phyloP scores from a whole-genome alignment of 2,797 vertebrate genomes.

The Lepilemur septentrionalis region DNA sequence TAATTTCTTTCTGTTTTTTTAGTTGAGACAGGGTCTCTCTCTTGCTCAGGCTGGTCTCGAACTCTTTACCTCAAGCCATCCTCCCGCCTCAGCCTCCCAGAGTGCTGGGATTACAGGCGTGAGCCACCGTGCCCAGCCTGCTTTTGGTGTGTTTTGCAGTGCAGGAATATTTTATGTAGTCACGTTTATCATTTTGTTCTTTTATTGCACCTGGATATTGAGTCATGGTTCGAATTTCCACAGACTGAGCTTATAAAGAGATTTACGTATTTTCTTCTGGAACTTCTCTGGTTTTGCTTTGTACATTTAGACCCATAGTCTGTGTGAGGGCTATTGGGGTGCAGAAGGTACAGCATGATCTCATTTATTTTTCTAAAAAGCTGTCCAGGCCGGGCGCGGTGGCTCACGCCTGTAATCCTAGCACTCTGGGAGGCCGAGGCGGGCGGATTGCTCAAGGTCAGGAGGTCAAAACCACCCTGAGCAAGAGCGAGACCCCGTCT shows the following conservation, averaged over 20 bases:
- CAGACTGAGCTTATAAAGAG: not conserved
- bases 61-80: too few species aligned
- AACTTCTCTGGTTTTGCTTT: not conserved
- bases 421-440: too few species aligned
- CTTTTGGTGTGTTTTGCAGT: not conserved
- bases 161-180: not conserved
- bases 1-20: too few species aligned
- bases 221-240: not conserved
- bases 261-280: not conserved
- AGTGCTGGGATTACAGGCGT: too few species aligned
- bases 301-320: not conserved
- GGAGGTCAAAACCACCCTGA: too few species aligned
- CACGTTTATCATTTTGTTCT: not conserved
- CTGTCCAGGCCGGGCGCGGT: not conserved
- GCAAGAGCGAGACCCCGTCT: too few species aligned
- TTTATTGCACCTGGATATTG: not conserved
- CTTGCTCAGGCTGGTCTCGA: too few species aligned
- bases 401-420: too few species aligned
- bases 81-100: too few species aligned
- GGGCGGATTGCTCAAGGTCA: too few species aligned
- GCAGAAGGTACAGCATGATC: not conserved
- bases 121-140: not conserved
- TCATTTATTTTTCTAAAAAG: not conserved
- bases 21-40: too few species aligned
- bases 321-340: not conserved